These are phyloP conservation scores for Novumbra hubbsi DNA, from an alignment of 2,797 vertebrate species.

Conservation along the genomic window DNA sequence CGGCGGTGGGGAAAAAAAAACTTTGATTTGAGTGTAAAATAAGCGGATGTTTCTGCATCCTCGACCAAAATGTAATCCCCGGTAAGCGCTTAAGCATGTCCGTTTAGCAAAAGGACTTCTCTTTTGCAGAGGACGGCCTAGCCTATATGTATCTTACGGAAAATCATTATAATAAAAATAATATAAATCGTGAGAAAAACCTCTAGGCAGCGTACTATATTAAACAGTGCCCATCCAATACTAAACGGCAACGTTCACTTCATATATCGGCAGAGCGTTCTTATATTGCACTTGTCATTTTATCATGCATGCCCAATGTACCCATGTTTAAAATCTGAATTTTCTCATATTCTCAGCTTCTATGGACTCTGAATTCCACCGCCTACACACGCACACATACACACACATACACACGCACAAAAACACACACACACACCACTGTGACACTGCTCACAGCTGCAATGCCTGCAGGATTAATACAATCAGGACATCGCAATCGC, in stretches of 20 bases:
- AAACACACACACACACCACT: conserved; percentile 76
- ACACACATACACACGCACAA: conserved; percentile 48
- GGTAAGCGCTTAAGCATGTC: conserved; percentile 8
- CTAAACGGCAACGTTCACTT: conserved; percentile 14
- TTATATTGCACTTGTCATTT: conserved; percentile 22
- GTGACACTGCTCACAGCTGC: conserved; percentile 92
- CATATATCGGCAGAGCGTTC: conserved; percentile 1
- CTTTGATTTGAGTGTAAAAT: conserved; percentile 7
- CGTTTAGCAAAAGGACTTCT: not conserved
- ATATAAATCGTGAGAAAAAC: conserved; percentile 15
- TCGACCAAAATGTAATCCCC: conserved; percentile 10
- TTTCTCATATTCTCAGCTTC: conserved; percentile 26
- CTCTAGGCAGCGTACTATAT: too few relatives aligned
- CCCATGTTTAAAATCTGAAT: conserved; percentile 15
- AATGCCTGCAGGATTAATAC: conserved; percentile 94
- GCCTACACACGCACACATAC: conserved; percentile 74
- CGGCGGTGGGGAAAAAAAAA: not conserved
- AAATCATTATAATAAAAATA: conserved; percentile 11
- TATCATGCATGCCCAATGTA: conserved; percentile 26
- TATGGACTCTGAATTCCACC: conserved; percentile 79
- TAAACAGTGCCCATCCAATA: conserved; percentile 13
- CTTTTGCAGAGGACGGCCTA: not conserved
- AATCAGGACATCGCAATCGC: conserved; percentile 81
- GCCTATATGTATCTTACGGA: not conserved
- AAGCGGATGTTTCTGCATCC: not conserved